Evolutionary conservation across 2,113 vertebrate species (phyloP), one percentile per base, ranked within the genome.

Genomic region (Hydrolagus affinis): DNA sequence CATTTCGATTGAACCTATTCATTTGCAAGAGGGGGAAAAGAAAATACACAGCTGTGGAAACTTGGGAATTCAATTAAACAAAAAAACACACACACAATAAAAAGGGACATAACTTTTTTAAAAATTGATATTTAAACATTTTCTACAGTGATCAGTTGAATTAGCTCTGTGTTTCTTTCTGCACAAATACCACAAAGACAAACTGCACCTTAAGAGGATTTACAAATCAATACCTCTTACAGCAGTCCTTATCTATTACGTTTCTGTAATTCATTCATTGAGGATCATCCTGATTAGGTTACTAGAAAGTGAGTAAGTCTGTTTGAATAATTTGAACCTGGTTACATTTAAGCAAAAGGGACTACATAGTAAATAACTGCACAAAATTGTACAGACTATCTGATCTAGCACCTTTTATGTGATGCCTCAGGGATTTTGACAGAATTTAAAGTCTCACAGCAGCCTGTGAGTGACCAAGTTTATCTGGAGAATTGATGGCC

Each of bases 1-100:
- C 97, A 0, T 99, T 99, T 23, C 97, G 95, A 90, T 98, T 98
- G 91, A 99, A 99, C 88, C 98, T 99, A 87, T 44, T 83, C 8
- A 83, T 30, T 66, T 19, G 10, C 6, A 0, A 0, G 74, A 8
- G n/a, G 66, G 28, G 64, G 32, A 14, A 85, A n/a, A 80, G 12
- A 72, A 28, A 30, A 70, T n/a, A 70, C 44, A 44, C 44, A 57
- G 14, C 66, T 83, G 32, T 10, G 17, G 19, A 30, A 66, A 25
- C 23, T 28, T 78, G n/a, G 11, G 14, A 25, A 59, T 62, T 78
- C 8, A 66, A 66, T 64, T 83, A 60, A 44, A 44, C 44, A 44
- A 44, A n/a, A n/a, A n/a, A n/a, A n/a, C n/a, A 44, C 44, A 44
- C 44, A 44, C 44, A 44, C 44, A 44, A 44, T 44, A 44, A 44